Base-by-base conservation (phyloP, 1,140 invertebrate genomes). In the Megalopta genalis region DNA sequence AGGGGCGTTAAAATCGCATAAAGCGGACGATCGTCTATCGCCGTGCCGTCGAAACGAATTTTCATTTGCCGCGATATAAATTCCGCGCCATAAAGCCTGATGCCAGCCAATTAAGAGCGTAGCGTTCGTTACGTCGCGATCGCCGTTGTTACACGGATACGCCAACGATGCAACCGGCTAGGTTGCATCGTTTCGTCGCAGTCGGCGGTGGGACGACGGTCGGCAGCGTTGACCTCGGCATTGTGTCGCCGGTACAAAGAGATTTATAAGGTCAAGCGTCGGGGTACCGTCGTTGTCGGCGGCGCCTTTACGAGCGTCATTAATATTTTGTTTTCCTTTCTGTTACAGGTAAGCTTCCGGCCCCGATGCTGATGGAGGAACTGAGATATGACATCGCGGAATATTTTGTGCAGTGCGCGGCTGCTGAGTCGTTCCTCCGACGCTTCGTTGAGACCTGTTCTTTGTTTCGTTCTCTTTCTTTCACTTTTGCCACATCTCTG, bases 261-360 rank as follows among this genome's bases (percentile, higher is more conserved):
- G 77, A 85, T 85, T 85, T 84, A 77, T 84, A 84, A 85, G 77
- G 72, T 81, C 72, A 81, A 81, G 68, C 32, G 66, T 27, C 27
- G 71, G 42, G 42, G 81, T 63, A 72, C 60, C 60, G 64, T 46
- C 76, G 46, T 46, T 42, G 74, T 79, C 68, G 66, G 64, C 70
- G 71, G 82, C 39, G 82, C 39, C 66, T 75, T 75, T 82, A 86
- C 66, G 70, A 82, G 59, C 62, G 54, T 74, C 80, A 79, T 85
- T 85, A 86, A 86, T 85, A 85, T 82, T 82, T 82, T 39, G 62
- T 76, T 23, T 75, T 74, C 70, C 60, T 85, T 77, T 85, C 64
- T 87, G 82, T 87, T 87, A 25, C 75, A 85, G 86, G 86, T 87
- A 79, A 87, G 79, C 75, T 80, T 72, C 69, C 71, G 46, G 52